Evolutionary conservation across 2,797 vertebrate species (phyloP), one percentile per base, ranked within the genome.

Genomic region (Allobates femoralis): DNA sequence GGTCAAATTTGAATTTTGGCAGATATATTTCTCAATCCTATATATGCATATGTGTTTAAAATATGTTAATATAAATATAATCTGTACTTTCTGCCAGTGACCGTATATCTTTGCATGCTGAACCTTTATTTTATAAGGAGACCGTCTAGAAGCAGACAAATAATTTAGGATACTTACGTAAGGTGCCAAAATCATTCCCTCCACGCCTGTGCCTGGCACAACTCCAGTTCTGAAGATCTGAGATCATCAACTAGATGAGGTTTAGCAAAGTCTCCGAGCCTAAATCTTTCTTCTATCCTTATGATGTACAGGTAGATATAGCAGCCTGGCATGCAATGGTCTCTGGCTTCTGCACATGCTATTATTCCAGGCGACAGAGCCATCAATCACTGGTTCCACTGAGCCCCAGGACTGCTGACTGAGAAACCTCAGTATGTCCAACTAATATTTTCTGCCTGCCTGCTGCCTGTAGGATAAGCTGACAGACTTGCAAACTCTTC

Each of bases 361-460:
- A 76, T 76, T 82, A 82, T 81, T 76, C 50, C 32, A 55, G n/a
- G 3, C 64, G 85, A 82, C 79, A 76, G 16, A 86, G 23, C 85
- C 60, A 86, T 86, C 79, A 86, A 82, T 86, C 85, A 81, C n/a
- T 12, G 37, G 56, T 50, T 77, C 46, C n/a, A 32, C 60, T 77
- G 58, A 82, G 79, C 79, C 79, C 79, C 69, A 82, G 71, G 85
- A 86, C 85, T 86, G 85, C 85, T 86, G 85, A 81, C 78, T 64
- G 69, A 66, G 79, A 67, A 85, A 51, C 62, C 83, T 85, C 60
- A 60, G 62, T 77, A 76, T 82, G 79, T 66, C 50, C 58, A 82
- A 55, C 30, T 86, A 75, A 82, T 86, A 66, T 86, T 82, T 86
- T 66, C 79, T 81, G 79, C 79, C 85, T 67, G 85, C 76, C 62